Conservation (phyloP, 1,140 invertebrate genomes). For the Lasioglossum baleicum region DNA sequence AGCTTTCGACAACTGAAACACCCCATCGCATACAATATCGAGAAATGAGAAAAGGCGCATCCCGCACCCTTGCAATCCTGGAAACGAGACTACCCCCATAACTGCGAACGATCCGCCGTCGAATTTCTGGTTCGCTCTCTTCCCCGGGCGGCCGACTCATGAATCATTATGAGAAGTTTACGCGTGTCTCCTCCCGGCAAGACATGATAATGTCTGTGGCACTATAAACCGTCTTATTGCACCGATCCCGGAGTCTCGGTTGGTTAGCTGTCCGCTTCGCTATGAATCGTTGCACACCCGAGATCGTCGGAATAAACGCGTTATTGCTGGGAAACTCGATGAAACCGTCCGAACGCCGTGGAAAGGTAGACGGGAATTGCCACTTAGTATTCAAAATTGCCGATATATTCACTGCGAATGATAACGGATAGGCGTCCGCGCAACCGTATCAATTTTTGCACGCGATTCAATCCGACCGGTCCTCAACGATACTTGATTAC, state of each 20-base stretch:
- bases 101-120: background rate
- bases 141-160: background rate
- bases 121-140: background rate
- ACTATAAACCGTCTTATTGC: background rate
- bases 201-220: background rate
- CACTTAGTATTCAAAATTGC: background rate
- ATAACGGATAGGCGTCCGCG: background rate
- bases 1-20: too few relatives aligned
- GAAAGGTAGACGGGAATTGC: background rate
- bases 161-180: background rate
- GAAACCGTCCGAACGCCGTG: background rate
- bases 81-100: too few relatives aligned
- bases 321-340: background rate
- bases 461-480: background rate
- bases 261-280: background rate
- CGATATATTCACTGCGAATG: background rate
- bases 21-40: too few relatives aligned
- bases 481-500: too few relatives aligned
- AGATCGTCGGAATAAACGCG: background rate
- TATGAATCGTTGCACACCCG: background rate
- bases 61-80: too few relatives aligned
- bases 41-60: too few relatives aligned
- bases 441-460: background rate
- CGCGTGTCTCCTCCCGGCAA: too few relatives aligned
- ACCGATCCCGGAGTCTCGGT: background rate